phyloP scores from a whole-genome alignment of 1,140 invertebrate species.

The Drosophila pandora region DNA sequence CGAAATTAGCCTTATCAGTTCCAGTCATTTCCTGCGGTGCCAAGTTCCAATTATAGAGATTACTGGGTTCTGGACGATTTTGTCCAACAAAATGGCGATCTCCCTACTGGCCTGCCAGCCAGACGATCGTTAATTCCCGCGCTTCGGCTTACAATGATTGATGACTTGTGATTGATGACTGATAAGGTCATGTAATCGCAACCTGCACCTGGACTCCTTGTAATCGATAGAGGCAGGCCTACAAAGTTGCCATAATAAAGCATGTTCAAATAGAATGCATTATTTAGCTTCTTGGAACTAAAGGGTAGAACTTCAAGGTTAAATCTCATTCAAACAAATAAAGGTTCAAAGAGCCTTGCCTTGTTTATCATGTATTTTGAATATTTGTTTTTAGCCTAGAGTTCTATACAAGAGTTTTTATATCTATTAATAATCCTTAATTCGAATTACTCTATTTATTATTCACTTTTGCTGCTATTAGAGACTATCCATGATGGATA shows the following conservation, averaged over 20 bases:
- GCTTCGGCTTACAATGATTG: slow-evolving; percentile 40
- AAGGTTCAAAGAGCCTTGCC: no score
- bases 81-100: slow-evolving; percentile 34
- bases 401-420: no score
- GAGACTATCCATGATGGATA: no score
- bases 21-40: slow-evolving; percentile 57
- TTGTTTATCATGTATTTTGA: no score
- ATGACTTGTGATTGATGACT: slow-evolving; percentile 48
- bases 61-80: slow-evolving; percentile 18
- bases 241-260: slow-evolving; percentile 29
- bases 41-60: slow-evolving; percentile 43
- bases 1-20: slow-evolving; percentile 55
- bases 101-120: slow-evolving; percentile 4
- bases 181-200: slow-evolving; percentile 44
- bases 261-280: background rate
- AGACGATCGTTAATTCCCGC: slow-evolving; percentile 20
- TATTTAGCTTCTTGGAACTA: background rate
- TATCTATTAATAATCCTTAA: no score
- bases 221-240: slow-evolving; percentile 23
- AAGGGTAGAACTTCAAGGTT: background rate
- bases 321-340: background rate
- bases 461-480: no score
- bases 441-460: no score
- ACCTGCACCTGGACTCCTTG: background rate
- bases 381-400: no score